Base-by-base conservation (phyloP, 1,140 invertebrate genomes). In the Mizuhopecten yessoensis region DNA sequence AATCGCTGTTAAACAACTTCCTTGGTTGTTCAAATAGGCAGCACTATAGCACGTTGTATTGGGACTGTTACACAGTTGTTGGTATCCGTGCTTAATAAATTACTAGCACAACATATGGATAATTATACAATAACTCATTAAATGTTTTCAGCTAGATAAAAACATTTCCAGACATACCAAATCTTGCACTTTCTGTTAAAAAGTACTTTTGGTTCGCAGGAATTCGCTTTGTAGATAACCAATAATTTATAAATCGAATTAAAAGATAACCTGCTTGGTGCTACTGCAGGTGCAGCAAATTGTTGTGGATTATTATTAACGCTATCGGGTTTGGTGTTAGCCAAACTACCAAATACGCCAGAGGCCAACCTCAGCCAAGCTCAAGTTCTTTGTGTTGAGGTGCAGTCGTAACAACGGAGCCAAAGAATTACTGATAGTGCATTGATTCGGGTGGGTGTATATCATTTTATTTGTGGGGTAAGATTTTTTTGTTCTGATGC, bases 231-330 rank as follows among this genome's bases (percentile, higher is more conserved):
- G 57, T 75, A 29, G 57, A 75, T 75, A 75, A 75, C 23, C 57
- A 75, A 75, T 75, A 75, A 75, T 75, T 75, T 75, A 75, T 75
- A 29, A 75, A 75, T 75, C n/a, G 57, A 75, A 75, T 75, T 75
- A 75, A 75, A 75, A 75, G 57, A 75, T 75, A 75, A 75, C 57
- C 23, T 75, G 1, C 29, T 75, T 75, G 57, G 23, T 75, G n/a
- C 23, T 75, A 29, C n/a, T 75, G 57, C 57, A 75, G 57, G 57
- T 75, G 57, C 57, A 75, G 23, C n/a, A 29, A 13, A 3, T 75
- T 75, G 5, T 13, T 17, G n/a, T 7, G 57, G 57, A 75, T 75
- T 75, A 75, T 75, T 75, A 75, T 75, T 29, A 75, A n/a, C 9
- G 23, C 29, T 75, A 75, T 75, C 57, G 9, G n/a, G n/a, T n/a